A percentile compares a stretch with the other conserved stretches of the same genome.
Evolutionary conservation across 1,140 invertebrate genomes (phyloP).

Genomic region (Hylaeus volcanicus): DNA sequence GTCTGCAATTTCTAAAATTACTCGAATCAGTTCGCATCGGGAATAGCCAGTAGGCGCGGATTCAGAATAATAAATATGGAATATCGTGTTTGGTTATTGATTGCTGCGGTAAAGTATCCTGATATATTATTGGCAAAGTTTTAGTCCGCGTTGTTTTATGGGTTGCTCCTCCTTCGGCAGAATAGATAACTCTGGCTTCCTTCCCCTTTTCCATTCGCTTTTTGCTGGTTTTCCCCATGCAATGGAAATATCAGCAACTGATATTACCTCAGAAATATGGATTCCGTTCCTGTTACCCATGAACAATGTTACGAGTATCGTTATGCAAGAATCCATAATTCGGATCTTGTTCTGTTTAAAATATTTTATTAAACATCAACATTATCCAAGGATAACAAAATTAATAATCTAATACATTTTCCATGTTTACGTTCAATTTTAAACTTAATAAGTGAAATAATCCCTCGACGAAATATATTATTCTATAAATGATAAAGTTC

Average conservation of each 20-base stretch:
- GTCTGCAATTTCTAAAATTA: neutral
- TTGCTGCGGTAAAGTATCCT: neutral
- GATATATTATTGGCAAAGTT: conserved; percentile 1
- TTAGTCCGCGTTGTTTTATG: neutral
- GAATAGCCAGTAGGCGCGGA: neutral
- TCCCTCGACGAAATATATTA: no score
- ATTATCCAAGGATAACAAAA: no score
- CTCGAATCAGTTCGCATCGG: neutral
- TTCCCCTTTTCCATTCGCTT: neutral
- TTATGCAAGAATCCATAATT: no score
- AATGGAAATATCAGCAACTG: neutral
- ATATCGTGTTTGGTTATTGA: neutral
- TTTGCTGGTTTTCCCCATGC: neutral
- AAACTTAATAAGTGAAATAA: no score
- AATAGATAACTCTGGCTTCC: neutral
- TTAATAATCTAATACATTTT: no score
- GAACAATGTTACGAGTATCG: neutral
- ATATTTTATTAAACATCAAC: no score
- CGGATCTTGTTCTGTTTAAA: no score
- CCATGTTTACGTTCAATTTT: no score
- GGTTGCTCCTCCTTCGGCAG: neutral
- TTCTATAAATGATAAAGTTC: no score
- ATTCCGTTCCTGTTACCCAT: neutral
- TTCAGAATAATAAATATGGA: neutral
- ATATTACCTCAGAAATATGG: neutral